Base-by-base conservation (phyloP, 2,888 invertebrate genomes). In the Melitaea athalia region DNA sequence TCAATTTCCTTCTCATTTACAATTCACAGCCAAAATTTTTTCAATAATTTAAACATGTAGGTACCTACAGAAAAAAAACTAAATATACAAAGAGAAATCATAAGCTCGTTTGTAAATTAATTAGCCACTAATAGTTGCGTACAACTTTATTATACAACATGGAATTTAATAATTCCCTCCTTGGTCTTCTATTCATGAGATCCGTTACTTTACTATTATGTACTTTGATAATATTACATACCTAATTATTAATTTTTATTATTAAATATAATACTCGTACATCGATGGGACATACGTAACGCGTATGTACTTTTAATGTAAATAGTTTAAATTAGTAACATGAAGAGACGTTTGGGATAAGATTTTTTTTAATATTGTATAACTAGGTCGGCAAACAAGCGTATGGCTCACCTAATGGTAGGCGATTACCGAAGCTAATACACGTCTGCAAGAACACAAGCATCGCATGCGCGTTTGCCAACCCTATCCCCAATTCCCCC, bases 11-110 rank as follows among this genome's bases (percentile, higher is more conserved):
- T 11, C 24, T 52, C 52, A 52, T 17, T 24, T 33, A 38, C 33
- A 38, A 33, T 31, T 55, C 55, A 55, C 55, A 55, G 55, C 55
- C 55, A 55, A 55, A 24, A 55, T 33, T 55, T 55, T 6, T n/a
- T 17, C 55, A 14, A 38, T 33, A 55, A 7, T 24, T 52, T 12
- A 11, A 11, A 52, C 52, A 24, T 11, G 24, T 11, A 24, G 24
- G 24, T 24, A 17, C 24, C 5, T 10, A 10, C 11, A 10, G 11
- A 45, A 10, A 11, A 45, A 52, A 52, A 7, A 52, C 0, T 11
- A 10, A 49, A 49, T 10, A 52, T 10, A 11, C 24, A 11, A 11
- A 17, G 5, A 10, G 10, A 52, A 8, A 15, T 7, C 15, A 7
- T 17, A 6, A 14, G 3, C 15, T 15, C 15, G 15, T 50, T 10